These are phyloP conservation scores for Drosophila mauritiana DNA, from an alignment of 1,140 invertebrate species.

Conservation along the genomic window DNA sequence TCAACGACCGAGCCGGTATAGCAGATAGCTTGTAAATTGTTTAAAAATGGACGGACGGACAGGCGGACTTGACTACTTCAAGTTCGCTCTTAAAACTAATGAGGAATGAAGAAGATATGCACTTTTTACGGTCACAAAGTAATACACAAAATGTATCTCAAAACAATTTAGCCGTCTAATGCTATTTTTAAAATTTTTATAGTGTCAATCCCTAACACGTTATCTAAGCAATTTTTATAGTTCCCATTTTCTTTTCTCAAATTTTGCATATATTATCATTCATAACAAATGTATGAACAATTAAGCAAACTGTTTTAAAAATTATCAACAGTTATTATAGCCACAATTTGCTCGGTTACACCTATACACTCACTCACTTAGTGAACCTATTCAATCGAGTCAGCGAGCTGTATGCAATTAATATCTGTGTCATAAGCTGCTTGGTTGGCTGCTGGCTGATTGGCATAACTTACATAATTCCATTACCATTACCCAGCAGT, in stretches of 20 bases:
- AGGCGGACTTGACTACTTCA: no score
- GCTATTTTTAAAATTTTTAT: no score
- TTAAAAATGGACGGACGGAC: no score
- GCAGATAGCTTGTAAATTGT: background rate
- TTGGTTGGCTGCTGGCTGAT: constrained; percentile 53
- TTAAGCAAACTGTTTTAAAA: constrained; percentile 55
- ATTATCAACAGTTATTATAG: constrained; percentile 74
- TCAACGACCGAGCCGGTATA: no score
- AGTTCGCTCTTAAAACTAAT: no score
- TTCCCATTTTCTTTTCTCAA: constrained; percentile 11
- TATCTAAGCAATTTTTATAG: background rate
- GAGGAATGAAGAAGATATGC: no score
- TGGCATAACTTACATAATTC: constrained; percentile 75
- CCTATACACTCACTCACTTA: constrained; percentile 50
- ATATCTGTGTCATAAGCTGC: constrained; percentile 75
- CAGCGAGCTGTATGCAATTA: constrained; percentile 67
- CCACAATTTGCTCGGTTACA: constrained; percentile 62
- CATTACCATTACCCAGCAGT: constrained; percentile 58
- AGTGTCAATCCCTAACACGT: background rate
- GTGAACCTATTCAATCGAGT: constrained; percentile 62
- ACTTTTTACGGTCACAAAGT: no score
- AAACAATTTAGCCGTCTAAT: no score
- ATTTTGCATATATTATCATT: constrained; percentile 32
- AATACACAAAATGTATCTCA: no score
- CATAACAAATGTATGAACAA: constrained; percentile 39